These are phyloP conservation scores for Denticeps clupeoides DNA, from an alignment of 2,797 vertebrate genomes.

Conservation along the genomic window DNA sequence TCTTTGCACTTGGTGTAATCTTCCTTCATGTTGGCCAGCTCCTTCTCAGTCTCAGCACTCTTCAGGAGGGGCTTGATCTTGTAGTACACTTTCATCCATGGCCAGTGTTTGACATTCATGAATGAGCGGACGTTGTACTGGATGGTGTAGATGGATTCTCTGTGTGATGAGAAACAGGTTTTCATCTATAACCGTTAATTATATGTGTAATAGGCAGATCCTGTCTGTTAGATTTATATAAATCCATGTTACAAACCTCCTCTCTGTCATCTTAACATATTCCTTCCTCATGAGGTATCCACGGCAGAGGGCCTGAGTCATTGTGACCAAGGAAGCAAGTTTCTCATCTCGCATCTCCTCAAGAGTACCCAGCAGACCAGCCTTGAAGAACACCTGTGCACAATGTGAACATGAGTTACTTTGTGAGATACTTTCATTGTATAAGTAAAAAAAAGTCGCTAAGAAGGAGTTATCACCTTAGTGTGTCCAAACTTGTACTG, in stretches of 20 bases:
- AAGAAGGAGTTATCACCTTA: no score
- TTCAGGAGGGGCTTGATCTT: slow-evolving; percentile 84
- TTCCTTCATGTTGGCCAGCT: slow-evolving; percentile 76
- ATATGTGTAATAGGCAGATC: no score
- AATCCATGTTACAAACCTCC: slow-evolving; percentile 41
- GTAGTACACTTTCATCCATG: slow-evolving; percentile 89
- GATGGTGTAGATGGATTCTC: slow-evolving; percentile 69
- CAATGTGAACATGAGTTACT: no score
- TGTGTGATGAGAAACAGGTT: no score
- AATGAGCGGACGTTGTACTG: slow-evolving; percentile 79
- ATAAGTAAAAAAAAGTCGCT: no score
- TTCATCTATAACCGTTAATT: no score
- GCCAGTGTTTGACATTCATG: slow-evolving; percentile 84
- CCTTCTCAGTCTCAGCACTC: slow-evolving; percentile 80
- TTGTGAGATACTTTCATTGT: no score
- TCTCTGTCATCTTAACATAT: slow-evolving; percentile 66
- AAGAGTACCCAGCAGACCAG: slow-evolving; percentile 67
- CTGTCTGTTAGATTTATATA: no score
- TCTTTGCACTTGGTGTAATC: slow-evolving; percentile 54
- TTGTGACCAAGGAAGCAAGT: slow-evolving; percentile 59
- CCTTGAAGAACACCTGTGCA: slow-evolving; percentile 82
- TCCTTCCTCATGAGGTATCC: slow-evolving; percentile 66
- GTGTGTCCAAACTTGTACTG: slow-evolving; percentile 73
- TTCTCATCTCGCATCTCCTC: slow-evolving; percentile 79
- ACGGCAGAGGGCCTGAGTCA: slow-evolving; percentile 64